Conservation (phyloP, 2,113 vertebrate species). For the Poecilia latipinna region DNA sequence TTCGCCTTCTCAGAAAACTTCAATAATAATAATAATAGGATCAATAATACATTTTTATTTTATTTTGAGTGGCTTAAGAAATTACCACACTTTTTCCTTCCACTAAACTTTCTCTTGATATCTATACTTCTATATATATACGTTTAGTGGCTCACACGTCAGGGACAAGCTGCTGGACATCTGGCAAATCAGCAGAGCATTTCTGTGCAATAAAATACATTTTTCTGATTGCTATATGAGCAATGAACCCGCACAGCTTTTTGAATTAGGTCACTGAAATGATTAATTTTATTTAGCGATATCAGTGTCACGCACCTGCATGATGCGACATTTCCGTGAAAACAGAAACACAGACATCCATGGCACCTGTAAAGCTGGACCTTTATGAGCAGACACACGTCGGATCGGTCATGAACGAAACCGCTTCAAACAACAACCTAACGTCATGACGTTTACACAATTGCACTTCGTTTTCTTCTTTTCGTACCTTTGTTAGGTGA, state of each 20-base stretch:
- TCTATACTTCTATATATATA: not conserved
- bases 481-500: constrained; percentile 25
- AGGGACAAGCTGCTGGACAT: no score
- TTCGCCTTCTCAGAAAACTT: not conserved
- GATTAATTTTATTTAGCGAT: not conserved
- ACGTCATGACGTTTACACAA: constrained; percentile 38
- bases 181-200: not conserved
- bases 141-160: no score
- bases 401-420: constrained; percentile 1
- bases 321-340: not conserved
- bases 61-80: no score
- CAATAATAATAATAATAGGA: not conserved
- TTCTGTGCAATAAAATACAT: not conserved
- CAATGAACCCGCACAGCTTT: no score
- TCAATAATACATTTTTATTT: not conserved
- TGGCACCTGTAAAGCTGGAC: constrained; percentile 49
- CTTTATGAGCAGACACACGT: not conserved
- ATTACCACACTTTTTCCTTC: not conserved
- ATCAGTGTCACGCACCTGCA: not conserved
- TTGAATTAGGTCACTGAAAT: not conserved
- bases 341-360: constrained; percentile 23
- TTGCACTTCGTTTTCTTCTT: constrained; percentile 49
- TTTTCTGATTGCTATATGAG: no score
- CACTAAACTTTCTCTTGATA: not conserved
- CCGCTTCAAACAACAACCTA: not conserved